phyloP scores from a whole-genome alignment of 2,797 vertebrate species.

The Cyclopterus lumpus region DNA sequence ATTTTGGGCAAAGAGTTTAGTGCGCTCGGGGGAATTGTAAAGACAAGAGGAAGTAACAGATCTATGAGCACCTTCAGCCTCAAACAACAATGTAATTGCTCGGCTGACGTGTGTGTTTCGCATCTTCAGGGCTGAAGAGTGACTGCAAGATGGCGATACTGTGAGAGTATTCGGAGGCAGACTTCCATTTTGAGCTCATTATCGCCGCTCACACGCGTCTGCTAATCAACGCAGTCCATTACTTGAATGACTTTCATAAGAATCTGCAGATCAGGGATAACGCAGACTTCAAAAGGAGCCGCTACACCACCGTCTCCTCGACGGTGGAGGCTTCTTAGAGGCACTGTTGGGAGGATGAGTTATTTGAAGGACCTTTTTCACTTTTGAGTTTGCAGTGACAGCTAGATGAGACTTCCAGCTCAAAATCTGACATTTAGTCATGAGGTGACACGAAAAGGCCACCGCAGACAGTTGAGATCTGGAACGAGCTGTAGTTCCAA shows the following conservation, averaged over 20 bases:
- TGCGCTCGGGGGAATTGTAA: not conserved
- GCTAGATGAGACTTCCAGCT: slow-evolving; percentile 1
- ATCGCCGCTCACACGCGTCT: no score
- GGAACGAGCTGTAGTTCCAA: not conserved
- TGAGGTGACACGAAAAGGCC: not conserved
- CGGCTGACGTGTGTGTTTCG: not conserved
- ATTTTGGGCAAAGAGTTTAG: not conserved
- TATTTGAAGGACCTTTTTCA: slow-evolving; percentile 1
- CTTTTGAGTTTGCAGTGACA: not conserved
- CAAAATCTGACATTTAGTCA: slow-evolving; percentile 13
- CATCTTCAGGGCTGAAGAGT: not conserved
- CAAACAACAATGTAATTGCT: not conserved
- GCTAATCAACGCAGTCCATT: not conserved
- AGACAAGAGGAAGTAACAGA: not conserved
- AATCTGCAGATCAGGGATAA: not conserved
- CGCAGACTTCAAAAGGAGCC: not conserved
- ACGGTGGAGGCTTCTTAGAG: not conserved
- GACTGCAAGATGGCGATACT: not conserved
- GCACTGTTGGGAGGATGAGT: no score
- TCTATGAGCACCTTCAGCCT: not conserved
- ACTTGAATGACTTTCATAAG: not conserved
- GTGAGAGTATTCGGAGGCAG: no score
- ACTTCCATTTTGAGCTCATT: not conserved
- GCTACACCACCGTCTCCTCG: not conserved
- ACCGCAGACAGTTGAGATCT: not conserved